These are phyloP conservation scores for Rhopalosiphum padi DNA, from an alignment of 1,140 invertebrate genomes.

Conservation along the genomic window DNA sequence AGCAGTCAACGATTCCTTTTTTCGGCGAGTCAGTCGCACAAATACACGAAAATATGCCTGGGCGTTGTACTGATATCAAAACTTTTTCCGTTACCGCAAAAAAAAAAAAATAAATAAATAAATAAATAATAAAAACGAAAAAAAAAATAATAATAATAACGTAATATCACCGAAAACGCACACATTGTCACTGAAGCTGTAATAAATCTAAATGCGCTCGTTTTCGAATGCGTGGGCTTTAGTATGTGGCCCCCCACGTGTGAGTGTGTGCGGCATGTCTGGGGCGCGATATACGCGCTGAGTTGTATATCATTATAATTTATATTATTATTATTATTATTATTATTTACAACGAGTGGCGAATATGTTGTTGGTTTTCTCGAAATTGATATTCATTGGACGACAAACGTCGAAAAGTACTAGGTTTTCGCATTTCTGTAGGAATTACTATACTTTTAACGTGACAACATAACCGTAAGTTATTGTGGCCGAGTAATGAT, in stretches of 20 bases:
- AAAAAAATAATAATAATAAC: not conserved
- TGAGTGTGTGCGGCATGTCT: not conserved
- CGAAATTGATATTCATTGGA: slow-evolving; percentile 43
- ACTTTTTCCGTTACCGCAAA: not conserved
- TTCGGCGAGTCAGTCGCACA: not conserved
- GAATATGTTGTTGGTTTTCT: not conserved
- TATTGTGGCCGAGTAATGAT: not conserved
- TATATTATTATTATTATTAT: not conserved
- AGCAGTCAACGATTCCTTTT: not conserved
- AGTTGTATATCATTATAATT: slow-evolving; percentile 14
- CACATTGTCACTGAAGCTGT: slow-evolving; percentile 1
- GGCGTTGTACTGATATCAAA: not conserved
- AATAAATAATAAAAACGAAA: not conserved
- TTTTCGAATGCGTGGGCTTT: not conserved
- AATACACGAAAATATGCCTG: not conserved
- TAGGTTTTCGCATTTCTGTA: slow-evolving; percentile 15
- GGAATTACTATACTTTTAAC: not conserved
- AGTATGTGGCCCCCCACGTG: not conserved
- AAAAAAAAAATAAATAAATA: not conserved
- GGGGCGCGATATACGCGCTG: not conserved
- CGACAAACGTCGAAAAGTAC: not conserved
- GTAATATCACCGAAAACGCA: not conserved
- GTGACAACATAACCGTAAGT: not conserved
- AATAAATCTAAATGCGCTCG: slow-evolving; percentile 24
- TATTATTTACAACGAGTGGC: not conserved